Base-by-base conservation (phyloP, 2,113 vertebrate genomes). In the Brachypodius melanocephalos region DNA sequence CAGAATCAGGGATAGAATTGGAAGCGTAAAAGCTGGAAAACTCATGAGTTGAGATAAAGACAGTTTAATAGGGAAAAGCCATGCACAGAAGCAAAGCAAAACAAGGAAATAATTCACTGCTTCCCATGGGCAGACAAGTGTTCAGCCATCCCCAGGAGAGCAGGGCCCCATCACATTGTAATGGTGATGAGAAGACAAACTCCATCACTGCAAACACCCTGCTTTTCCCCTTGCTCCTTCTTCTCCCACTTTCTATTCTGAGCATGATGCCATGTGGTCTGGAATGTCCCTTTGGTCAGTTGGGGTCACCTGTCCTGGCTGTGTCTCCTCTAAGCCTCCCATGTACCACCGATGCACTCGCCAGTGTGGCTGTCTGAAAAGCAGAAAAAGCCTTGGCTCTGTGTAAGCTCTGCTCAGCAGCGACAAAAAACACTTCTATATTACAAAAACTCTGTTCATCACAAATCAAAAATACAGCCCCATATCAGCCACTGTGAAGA, bases 291-390 rank as follows among this genome's bases (percentile, higher is more conserved):
- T 46, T 31, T 31, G 29, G 29, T 61, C 29, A 32, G 4, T 34
- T 68, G 1, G 29, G 38, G 40, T 61, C 46, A 16, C 29, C 34
- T 42, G 8, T 82, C 46, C 14, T 3, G 9, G 11, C 29, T 48
- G 8, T 40, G 38, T 22, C 31, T 22, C 25, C 40, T 54, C 12
- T 12, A 25, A 75, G 0, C 13, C 6, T 9, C 29, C 36, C 61
- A 40, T 1, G 17, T 1, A 34, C 3, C 20, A 15, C 3, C 19
- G 18, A 1, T 3, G 1, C 31, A 19, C 45, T 38, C 3, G 0
- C 14, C 77, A 40, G 6, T 0, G 1, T 26, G 29, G 24, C 9
- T 0, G 1, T 10, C 26, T 0, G 2, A 5, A 54, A 40, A 34
- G 16, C 3, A 45, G 38, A 46, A 67, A 68, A 34, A 8, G 9